Conservation (phyloP, 2,797 vertebrate species). For the Cygnus olor region DNA sequence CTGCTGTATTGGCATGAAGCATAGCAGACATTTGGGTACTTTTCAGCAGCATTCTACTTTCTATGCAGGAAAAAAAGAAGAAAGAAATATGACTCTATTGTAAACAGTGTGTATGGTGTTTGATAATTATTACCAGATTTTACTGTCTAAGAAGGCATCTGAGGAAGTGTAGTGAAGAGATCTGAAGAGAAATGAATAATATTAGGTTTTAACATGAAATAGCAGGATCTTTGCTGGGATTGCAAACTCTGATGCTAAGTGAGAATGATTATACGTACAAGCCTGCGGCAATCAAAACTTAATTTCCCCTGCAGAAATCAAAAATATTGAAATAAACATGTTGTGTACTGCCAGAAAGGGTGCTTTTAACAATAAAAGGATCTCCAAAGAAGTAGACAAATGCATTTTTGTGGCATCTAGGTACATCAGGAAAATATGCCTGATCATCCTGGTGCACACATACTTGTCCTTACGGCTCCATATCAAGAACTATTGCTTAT, state of each 20-base stretch:
- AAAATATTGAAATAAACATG: neutral
- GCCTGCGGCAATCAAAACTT: slow-evolving; percentile 10
- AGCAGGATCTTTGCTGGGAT: slow-evolving; percentile 44
- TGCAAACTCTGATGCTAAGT: slow-evolving; percentile 7
- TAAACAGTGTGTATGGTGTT: slow-evolving; percentile 79
- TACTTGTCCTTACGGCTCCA: neutral
- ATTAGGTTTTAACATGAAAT: slow-evolving; percentile 63
- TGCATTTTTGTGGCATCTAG: neutral
- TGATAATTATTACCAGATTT: slow-evolving; percentile 84
- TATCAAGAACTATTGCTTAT: neutral
- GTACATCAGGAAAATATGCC: neutral
- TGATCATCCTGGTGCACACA: neutral
- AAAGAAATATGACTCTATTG: slow-evolving; percentile 79
- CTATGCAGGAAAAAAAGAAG: slow-evolving; percentile 73
- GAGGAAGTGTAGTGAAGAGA: slow-evolving; percentile 71
- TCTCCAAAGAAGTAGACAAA: slow-evolving; percentile 13
- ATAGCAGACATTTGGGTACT: slow-evolving; percentile 78
- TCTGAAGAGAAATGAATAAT: slow-evolving; percentile 60
- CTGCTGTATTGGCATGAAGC: slow-evolving; percentile 78
- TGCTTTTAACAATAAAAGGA: slow-evolving; percentile 22
- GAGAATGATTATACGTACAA: slow-evolving; percentile 23
- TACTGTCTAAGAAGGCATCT: slow-evolving; percentile 75
- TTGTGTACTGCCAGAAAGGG: neutral
- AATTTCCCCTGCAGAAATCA: neutral
- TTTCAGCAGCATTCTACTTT: slow-evolving; percentile 79